Conservation (phyloP, 2,797 vertebrate species). For the Nannoperca australis region DNA sequence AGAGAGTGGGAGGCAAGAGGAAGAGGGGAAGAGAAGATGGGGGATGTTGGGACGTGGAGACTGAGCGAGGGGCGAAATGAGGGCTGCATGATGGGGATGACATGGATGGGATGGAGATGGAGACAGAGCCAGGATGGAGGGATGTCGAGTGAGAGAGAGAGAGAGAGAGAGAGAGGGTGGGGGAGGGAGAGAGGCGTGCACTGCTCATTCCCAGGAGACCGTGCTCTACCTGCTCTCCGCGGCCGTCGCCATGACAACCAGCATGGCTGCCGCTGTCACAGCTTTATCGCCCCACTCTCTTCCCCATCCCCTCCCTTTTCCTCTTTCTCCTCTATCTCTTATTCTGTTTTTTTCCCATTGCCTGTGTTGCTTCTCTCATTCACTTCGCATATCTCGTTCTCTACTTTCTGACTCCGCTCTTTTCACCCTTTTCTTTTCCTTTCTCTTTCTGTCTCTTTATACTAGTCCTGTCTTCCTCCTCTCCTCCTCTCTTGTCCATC, state of each 20-base stretch:
- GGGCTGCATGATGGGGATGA: slow-evolving; percentile 54
- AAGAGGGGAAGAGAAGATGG: slow-evolving; percentile 39
- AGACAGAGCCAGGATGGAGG: slow-evolving; percentile 52
- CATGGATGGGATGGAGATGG: slow-evolving; percentile 51
- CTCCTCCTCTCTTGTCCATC: slow-evolving; percentile 10
- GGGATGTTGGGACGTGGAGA: slow-evolving; percentile 24
- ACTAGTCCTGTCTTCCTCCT: neutral
- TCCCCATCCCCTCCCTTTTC: slow-evolving; percentile 11
- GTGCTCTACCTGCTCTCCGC: slow-evolving; percentile 85
- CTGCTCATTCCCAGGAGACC: slow-evolving; percentile 83
- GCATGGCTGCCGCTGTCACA: slow-evolving; percentile 82
- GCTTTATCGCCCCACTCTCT: slow-evolving; percentile 72
- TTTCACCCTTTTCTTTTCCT: neutral
- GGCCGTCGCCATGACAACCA: slow-evolving; percentile 86
- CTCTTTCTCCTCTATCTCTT: slow-evolving; percentile 27
- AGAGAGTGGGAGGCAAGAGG: slow-evolving; percentile 42
- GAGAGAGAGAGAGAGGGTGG: slow-evolving; percentile 31
- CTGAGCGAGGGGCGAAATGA: neutral
- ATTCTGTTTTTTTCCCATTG: slow-evolving; percentile 41
- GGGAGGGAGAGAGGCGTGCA: slow-evolving; percentile 66
- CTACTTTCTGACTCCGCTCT: slow-evolving; percentile 23
- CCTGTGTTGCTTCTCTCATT: slow-evolving; percentile 53
- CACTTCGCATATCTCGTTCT: slow-evolving; percentile 37
- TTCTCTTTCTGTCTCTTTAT: neutral
- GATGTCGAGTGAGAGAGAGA: slow-evolving; percentile 37